phyloP scores from a whole-genome alignment of 2,888 invertebrate species.

The Cheilosia impressa region DNA sequence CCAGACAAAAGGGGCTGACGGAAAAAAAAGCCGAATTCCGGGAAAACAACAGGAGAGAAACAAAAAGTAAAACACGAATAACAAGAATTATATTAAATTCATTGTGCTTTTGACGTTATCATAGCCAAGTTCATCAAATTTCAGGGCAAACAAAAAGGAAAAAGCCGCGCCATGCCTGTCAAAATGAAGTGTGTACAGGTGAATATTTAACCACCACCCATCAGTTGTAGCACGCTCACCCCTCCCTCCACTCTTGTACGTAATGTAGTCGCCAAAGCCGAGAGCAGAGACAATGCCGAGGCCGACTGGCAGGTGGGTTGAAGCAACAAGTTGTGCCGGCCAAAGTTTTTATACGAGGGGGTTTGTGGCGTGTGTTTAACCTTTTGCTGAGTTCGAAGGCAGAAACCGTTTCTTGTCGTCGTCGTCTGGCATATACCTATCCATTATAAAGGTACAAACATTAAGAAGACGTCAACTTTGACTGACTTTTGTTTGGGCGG shows the following conservation, averaged over 20 bases:
- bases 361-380: not conserved
- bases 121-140: slow-evolving; percentile 64
- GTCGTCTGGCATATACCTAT: not conserved
- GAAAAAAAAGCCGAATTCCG: slow-evolving; percentile 6
- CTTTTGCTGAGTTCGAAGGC: not conserved
- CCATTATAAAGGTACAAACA: too few relatives aligned
- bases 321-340: slow-evolving; percentile 60
- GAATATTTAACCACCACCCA: slow-evolving; percentile 48
- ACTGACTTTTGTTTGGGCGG: too few relatives aligned
- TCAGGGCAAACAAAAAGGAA: slow-evolving; percentile 6
- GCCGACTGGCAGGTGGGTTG: not conserved
- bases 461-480: too few relatives aligned
- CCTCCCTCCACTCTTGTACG: not conserved
- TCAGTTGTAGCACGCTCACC: not conserved
- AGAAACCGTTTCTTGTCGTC: not conserved
- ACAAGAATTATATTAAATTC: slow-evolving; percentile 53
- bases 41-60: slow-evolving; percentile 9
- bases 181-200: slow-evolving; percentile 28
- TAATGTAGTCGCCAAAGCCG: not conserved
- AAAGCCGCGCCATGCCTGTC: slow-evolving; percentile 30
- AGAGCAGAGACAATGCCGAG: not conserved
- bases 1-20: slow-evolving; percentile 4
- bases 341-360: not conserved
- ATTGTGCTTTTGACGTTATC: slow-evolving; percentile 66
- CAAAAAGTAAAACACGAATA: not conserved